Percentiles rank a stretch among this genome's conserved stretches.
Conservation (phyloP, 2,888 invertebrate genomes). For the Nineta flava region DNA sequence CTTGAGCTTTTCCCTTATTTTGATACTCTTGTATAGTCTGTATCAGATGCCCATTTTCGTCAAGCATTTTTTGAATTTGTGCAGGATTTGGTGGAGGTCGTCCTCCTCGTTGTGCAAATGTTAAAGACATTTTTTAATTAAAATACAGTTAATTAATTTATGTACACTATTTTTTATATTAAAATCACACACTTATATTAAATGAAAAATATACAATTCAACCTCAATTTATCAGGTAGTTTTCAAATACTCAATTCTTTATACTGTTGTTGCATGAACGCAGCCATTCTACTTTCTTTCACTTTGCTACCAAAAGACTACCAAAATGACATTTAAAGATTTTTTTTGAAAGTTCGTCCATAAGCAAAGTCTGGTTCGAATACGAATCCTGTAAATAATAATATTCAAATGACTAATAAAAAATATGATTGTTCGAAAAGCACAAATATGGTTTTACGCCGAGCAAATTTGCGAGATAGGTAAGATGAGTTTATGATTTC, state of each 20-base stretch:
- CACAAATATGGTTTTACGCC: slow-evolving; percentile 5
- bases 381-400: neutral
- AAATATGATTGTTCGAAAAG: slow-evolving; percentile 3
- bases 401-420: slow-evolving; percentile 6
- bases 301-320: no score
- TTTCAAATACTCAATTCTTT: no score
- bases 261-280: no score
- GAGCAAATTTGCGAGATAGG: slow-evolving; percentile 6
- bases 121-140: slow-evolving; percentile 43
- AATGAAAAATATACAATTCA: no score
- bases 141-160: neutral
- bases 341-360: neutral
- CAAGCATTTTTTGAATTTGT: slow-evolving; percentile 88
- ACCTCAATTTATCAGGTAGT: no score
- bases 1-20: slow-evolving; percentile 83
- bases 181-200: no score
- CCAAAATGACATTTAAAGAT: no score
- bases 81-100: slow-evolving; percentile 63
- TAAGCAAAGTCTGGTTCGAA: no score
- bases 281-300: no score
- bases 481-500: neutral
- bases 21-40: slow-evolving; percentile 96
- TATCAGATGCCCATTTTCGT: slow-evolving; percentile 93
- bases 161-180: no score
- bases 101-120: slow-evolving; percentile 55